Conservation (phyloP, 2,888 invertebrate genomes). For the Drosophila cracens region DNA sequence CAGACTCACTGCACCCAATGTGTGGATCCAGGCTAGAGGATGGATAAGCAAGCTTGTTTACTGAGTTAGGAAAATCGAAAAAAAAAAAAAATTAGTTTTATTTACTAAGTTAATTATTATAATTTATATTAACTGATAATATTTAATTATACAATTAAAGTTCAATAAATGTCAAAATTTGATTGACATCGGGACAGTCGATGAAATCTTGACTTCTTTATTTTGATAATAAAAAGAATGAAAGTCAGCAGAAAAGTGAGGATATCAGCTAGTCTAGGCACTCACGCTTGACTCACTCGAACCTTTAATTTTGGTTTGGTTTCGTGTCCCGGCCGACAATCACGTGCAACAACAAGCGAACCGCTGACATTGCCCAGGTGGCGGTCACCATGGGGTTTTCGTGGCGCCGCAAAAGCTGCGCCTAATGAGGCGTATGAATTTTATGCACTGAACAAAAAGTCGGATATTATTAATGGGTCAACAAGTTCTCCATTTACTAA, state of each 20-base stretch:
- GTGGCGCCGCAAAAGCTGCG: conserved; percentile 17
- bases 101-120: not conserved
- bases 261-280: not conserved
- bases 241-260: not conserved
- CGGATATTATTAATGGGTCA: not conserved
- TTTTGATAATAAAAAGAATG: not conserved
- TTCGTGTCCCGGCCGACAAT: conserved; percentile 22
- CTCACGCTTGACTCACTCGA: accelerated
- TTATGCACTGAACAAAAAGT: conserved; percentile 3
- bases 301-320: conserved; percentile 6
- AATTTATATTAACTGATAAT: not conserved
- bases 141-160: too few species aligned
- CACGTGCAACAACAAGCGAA: conserved; percentile 38
- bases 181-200: not conserved
- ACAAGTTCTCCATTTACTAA: not conserved
- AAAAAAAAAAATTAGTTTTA: not conserved
- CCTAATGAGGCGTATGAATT: conserved; percentile 42
- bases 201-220: not conserved
- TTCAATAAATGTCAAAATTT: not conserved
- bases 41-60: not conserved
- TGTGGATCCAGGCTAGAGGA: not conserved
- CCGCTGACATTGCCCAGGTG: conserved; percentile 32
- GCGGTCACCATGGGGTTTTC: conserved; percentile 17
- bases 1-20: not conserved
- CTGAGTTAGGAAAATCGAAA: not conserved